Percentiles rank a stretch among this genome's conserved stretches.
Conservation (phyloP, 2,888 invertebrate genomes). For the Zele albiditarsus region DNA sequence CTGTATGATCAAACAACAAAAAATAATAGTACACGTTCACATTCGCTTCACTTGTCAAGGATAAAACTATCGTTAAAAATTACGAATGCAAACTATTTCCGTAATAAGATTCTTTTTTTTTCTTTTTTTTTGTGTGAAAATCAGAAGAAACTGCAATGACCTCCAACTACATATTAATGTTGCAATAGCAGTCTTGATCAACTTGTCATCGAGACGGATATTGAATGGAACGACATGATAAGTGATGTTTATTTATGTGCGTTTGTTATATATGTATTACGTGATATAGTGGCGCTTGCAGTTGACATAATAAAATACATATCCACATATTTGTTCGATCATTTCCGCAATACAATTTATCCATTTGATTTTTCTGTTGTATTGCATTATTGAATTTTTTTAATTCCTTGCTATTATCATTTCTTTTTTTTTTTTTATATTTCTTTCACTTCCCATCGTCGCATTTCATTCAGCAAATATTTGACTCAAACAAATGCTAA, state of each 20-base stretch:
- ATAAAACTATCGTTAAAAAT: background rate
- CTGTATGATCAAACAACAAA: background rate
- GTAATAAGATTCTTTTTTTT: background rate
- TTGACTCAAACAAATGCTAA: too few species aligned
- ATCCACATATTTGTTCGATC: background rate
- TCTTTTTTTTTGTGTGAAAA: background rate
- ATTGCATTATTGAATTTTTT: too few species aligned
- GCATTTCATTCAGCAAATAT: too few species aligned
- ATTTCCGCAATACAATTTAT: too few species aligned
- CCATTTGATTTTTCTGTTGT: too few species aligned
- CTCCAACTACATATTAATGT: background rate
- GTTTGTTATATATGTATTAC: background rate
- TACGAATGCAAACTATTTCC: background rate
- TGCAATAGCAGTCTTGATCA: background rate
- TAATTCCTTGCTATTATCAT: too few species aligned
- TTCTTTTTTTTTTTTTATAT: too few species aligned
- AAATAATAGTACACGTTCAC: background rate
- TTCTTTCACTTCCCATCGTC: too few species aligned
- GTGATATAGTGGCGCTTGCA: too few species aligned
- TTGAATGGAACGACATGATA: background rate
- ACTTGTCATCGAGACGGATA: slow-evolving; percentile 2
- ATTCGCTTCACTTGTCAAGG: background rate
- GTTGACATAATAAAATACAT: slow-evolving; percentile 4
- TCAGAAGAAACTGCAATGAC: background rate
- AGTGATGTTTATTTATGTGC: background rate